A percentile compares a stretch with the other conserved stretches of the same genome.
Conservation (phyloP, 2,888 invertebrate species). For the Chirona hameri region DNA sequence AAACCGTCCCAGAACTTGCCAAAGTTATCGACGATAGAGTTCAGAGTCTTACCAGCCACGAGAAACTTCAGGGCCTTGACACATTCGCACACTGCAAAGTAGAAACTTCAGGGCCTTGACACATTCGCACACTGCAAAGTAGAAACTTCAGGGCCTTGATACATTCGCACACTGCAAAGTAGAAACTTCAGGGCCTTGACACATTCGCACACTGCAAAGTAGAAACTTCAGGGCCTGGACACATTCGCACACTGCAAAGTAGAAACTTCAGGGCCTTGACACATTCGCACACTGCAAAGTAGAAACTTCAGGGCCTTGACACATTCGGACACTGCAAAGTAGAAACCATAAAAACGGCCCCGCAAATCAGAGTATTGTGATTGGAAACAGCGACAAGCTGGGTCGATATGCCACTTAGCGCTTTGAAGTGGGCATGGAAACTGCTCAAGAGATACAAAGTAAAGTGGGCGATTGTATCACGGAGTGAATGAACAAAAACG, state of each 20-base stretch:
- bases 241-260: slow-evolving; percentile 25
- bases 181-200: slow-evolving; percentile 66
- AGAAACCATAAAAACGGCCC: no score
- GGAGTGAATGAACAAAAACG: no score
- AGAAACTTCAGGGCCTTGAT: slow-evolving; percentile 66
- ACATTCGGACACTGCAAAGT: slow-evolving; percentile 8
- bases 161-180: slow-evolving; percentile 25
- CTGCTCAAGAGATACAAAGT: no score
- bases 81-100: slow-evolving; percentile 23
- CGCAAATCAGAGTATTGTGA: no score
- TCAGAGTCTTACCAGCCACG: slow-evolving; percentile 60
- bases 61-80: slow-evolving; percentile 66
- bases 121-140: slow-evolving; percentile 25
- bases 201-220: slow-evolving; percentile 25
- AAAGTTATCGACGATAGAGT: slow-evolving; percentile 72
- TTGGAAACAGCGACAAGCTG: no score
- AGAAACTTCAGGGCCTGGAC: slow-evolving; percentile 66
- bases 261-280: slow-evolving; percentile 66
- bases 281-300: slow-evolving; percentile 25
- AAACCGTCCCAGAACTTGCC: slow-evolving; percentile 72
- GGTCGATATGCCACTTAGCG: no score
- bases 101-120: slow-evolving; percentile 68
- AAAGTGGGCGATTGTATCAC: no score
- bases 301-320: slow-evolving; percentile 66
- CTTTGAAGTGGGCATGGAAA: no score